Conservation (phyloP, 2,797 vertebrate genomes). For the Smutsia gigantea region DNA sequence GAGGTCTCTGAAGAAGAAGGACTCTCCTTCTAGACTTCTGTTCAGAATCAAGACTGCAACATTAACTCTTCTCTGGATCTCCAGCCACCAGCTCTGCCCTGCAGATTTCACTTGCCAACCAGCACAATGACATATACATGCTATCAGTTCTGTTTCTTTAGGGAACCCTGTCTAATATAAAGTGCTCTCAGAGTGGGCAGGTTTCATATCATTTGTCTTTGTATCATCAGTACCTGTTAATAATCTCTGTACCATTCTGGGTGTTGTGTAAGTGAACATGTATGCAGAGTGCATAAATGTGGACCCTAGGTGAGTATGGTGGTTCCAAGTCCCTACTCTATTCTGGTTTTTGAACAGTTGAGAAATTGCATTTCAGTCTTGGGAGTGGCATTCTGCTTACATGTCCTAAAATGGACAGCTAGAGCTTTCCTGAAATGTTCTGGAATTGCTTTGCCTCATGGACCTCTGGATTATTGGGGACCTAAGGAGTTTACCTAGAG, state of each 20-base stretch:
- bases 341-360: neutral
- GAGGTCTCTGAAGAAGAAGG: neutral
- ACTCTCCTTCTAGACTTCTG: neutral
- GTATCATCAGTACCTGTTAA: neutral
- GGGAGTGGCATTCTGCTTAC: neutral
- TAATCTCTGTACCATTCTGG: neutral
- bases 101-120: neutral
- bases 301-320: neutral
- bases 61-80: neutral
- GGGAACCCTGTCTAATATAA: neutral
- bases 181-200: no score
- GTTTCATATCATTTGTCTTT: constrained; percentile 23
- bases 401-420: neutral
- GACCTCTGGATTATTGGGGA: neutral
- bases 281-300: neutral
- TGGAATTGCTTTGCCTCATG: neutral
- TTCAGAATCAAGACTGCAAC: neutral
- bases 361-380: neutral
- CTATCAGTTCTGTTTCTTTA: neutral
- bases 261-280: neutral
- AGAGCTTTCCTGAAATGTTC: neutral
- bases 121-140: neutral
- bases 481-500: neutral
- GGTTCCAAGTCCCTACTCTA: neutral
- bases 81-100: neutral